Base-by-base conservation (phyloP, 2,113 vertebrate genomes). In the Onychorhynchus coronatus region DNA sequence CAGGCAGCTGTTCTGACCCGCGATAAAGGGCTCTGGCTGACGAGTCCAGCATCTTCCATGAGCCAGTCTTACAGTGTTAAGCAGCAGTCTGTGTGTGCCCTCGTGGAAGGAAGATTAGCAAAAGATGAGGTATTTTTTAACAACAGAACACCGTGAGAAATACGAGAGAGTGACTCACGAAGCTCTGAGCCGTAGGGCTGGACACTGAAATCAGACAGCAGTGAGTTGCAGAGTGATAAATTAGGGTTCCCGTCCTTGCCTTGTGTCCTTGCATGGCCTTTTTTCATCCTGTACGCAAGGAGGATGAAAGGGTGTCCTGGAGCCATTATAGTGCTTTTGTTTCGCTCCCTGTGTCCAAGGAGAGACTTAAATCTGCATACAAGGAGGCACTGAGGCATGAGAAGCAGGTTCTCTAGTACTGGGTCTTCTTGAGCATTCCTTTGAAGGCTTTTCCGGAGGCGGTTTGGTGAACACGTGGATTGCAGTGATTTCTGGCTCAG, bases 121-220 rank as follows among this genome's bases (percentile, higher is more conserved):
- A 25, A 58, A 90, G 33, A 62, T 49, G 13, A 9, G 55, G 50
- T 62, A 2, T 35, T 61, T 82, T 53, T 65, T 77, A 63, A 35
- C 28, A n/a, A 1, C 30, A 62, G 74, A 56, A 80, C 33, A 24
- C 4, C 1, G 8, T 55, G 62, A 77, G 68, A 84, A 31, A 13
- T 67, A 8, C 11, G 25, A 66, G 72, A n/a, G 47, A 23, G 11
- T 0, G 0, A 27, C 6, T 46, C 17, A 14, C 0, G 21, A 50
- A 39, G n/a, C 55, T 19, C 46, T 59, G 1, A 2, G 61, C 22
- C 4, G 0, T 17, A 30, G 56, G 44, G 35, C 47, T 27, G 42
- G 52, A 31, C 39, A 1, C 13, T 35, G 61, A 42, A 39, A 16
- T 77, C 41, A 25, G 62, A 8, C 5, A 49, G 63, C 8, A 33